Evolutionary conservation across 1,140 invertebrate genomes (phyloP), one percentile per base, ranked within the genome.

Genomic region (Pseudomyrmex sp.): DNA sequence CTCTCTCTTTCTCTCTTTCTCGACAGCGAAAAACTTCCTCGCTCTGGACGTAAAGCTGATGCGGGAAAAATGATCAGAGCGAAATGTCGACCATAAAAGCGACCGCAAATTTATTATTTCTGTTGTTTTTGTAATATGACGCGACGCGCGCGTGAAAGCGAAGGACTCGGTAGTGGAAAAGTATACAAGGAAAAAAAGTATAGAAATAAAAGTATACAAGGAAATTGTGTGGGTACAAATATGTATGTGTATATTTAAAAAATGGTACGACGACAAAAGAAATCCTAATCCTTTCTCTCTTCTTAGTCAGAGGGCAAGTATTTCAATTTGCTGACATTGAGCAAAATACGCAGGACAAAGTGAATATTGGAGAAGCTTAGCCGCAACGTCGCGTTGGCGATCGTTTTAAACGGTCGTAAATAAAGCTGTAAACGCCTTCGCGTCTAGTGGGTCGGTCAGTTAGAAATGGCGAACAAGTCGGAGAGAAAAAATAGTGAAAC

Each of bases 11-110:
- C 26, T 26, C 35, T 58, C 23, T 79, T 68, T 58, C 35, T 66
- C 65, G 44, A 20, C 52, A 48, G 58, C 52, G 35, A 69, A 35
- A 35, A 35, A 35, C 35, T 0, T 5, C 35, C 13, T 54, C 23
- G 44, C 65, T 46, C 35, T 23, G 35, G 63, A 70, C 63, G 12
- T 70, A 79, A 70, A 79, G 65, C 44, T 79, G 76, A 70, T 70
- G 54, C 54, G 54, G 54, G 44, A 80, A 23, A 70, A 59, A 80
- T 59, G 76, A 70, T 26, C 35, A 63, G 52, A 44, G 10, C 1
- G 20, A 59, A 48, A 48, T n/a, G 35, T 69, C 54, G 15, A 26
- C 44, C 44, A 12, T 80, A 80, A 80, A 72, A 50, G 44, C 48
- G 20, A 1, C 44, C 23, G 44, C 12, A 44, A 80, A 80, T 70